Evolutionary conservation across 2,888 invertebrate species (phyloP).

Genomic region (Drepanosiphum platanoidis): DNA sequence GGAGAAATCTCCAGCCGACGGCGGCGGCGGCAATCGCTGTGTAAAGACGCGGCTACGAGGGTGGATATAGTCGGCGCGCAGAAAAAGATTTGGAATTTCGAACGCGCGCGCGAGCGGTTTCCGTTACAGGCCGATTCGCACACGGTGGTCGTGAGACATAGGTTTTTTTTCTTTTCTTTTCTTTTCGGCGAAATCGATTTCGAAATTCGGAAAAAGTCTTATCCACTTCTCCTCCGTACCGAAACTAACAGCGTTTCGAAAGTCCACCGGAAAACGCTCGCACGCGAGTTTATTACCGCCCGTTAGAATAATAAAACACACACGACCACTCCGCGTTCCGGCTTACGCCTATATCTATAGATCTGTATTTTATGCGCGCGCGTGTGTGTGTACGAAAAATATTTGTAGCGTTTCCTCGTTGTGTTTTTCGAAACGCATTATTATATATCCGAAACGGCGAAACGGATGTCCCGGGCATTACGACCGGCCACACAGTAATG

Average conservation of each 20-base stretch:
- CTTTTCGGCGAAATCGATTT: not conserved
- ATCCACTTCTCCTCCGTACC: no score
- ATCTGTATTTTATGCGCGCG: no score
- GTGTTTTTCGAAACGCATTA: not conserved
- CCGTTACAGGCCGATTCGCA: not conserved
- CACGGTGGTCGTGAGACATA: not conserved
- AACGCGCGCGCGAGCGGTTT: not conserved
- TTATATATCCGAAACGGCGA: slow-evolving; percentile 17
- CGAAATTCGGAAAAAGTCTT: not conserved
- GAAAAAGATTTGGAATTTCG: not conserved
- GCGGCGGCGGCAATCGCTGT: not conserved
- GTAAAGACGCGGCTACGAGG: not conserved
- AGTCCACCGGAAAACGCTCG: not conserved
- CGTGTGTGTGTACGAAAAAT: not conserved
- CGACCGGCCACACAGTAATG: not conserved
- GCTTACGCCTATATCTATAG: not conserved
- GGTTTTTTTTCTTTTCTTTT: no score
- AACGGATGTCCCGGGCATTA: slow-evolving; percentile 23
- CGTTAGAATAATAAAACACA: slow-evolving; percentile 4
- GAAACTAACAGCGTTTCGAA: not conserved
- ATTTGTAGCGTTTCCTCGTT: not conserved
- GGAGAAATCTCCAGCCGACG: not conserved
- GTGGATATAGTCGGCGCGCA: not conserved
- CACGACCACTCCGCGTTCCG: not conserved
- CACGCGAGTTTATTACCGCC: not conserved